Base-by-base conservation (phyloP, 1,140 invertebrate species). In the Drosophila auraria region DNA sequence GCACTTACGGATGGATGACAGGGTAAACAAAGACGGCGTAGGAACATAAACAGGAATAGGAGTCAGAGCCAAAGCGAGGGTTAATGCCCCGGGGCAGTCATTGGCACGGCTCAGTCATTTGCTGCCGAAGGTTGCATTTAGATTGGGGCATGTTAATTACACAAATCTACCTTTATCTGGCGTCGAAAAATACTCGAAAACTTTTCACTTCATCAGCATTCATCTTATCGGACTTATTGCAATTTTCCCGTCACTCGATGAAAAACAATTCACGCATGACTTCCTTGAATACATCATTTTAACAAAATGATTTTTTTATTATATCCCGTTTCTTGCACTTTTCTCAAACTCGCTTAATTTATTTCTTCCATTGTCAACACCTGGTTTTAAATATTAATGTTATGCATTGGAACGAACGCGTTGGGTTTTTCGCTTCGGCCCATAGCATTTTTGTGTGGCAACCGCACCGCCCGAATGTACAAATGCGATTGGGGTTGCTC, bases 381-480 rank as follows among this genome's bases (percentile, higher is more conserved):
- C 53, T 23, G 23, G 20, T n/a, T 40, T 57, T 57, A 57, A 47
- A 68, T 59, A 50, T 57, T 68, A 40, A 62, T 70, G 45, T 73
- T 63, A 30, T 42, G 58, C 45, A n/a, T 56, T 50, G 25, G n/a
- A 63, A 45, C 40, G 27, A 50, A 40, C 40, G 15, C 54, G 25
- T 17, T 59, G 12, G 20, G 15, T 61, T 45, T 50, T 57, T 27
- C 56, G 62, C 45, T 30, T 62, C 49, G 69, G 20, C 76, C 78
- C 61, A 36, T 51, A 62, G 70, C 76, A 86, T 90, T 82, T 76
- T 73, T 30, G 23, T 66, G 50, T 36, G 63, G 60, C 90, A 90
- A 92, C 91, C 91, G 86, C 75, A 79, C 72, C 87, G 83, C 72
- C 86, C 91, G 91, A 92, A 60, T 65, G 81, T 78, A 63, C 53